A percentile compares a stretch with the other conserved stretches of the same genome.
phyloP scores from a whole-genome alignment of 2,797 vertebrate species.

The Diplodus sargus region DNA sequence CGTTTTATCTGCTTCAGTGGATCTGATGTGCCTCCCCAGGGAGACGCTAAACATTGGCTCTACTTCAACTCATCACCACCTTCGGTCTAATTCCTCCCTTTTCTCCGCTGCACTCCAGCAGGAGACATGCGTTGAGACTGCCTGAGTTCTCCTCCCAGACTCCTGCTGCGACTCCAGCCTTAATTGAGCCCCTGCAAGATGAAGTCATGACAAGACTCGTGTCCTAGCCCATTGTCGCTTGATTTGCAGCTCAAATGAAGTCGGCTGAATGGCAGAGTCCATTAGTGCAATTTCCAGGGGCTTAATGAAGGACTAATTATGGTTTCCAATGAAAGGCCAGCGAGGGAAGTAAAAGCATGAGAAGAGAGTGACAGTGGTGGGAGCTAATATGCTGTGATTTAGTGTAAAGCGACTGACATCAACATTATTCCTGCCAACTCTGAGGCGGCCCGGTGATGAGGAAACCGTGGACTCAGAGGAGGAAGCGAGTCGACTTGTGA shows the following conservation, averaged over 20 bases:
- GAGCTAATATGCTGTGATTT: conserved; percentile 70
- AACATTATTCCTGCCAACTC: conserved; percentile 67
- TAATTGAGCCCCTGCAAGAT: conserved; percentile 69
- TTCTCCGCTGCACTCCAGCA: conserved; percentile 15
- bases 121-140: not conserved
- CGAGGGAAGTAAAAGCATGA: conserved; percentile 52
- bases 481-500: conserved; percentile 19
- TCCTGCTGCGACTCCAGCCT: conserved; percentile 34
- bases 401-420: conserved; percentile 68
- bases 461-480: conserved; percentile 39
- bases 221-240: conserved; percentile 65
- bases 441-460: conserved; percentile 51
- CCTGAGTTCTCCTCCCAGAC: conserved; percentile 28
- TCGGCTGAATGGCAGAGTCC: conserved; percentile 74
- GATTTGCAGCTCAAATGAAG: conserved; percentile 81
- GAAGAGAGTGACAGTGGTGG: conserved; percentile 29
- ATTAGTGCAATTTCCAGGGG: conserved; percentile 80
- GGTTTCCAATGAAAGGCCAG: conserved; percentile 66
- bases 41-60: conserved; percentile 58
- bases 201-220: conserved; percentile 68
- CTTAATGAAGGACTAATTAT: conserved; percentile 84
- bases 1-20: conserved; percentile 56
- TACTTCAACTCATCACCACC: conserved; percentile 34
- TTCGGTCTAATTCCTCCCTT: conserved; percentile 16
- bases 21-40: conserved; percentile 43